A percentile compares a stretch with the other conserved stretches of the same genome.
phyloP scores from a whole-genome alignment of 2,888 invertebrate genomes.

The Pediacus dermestoides region DNA sequence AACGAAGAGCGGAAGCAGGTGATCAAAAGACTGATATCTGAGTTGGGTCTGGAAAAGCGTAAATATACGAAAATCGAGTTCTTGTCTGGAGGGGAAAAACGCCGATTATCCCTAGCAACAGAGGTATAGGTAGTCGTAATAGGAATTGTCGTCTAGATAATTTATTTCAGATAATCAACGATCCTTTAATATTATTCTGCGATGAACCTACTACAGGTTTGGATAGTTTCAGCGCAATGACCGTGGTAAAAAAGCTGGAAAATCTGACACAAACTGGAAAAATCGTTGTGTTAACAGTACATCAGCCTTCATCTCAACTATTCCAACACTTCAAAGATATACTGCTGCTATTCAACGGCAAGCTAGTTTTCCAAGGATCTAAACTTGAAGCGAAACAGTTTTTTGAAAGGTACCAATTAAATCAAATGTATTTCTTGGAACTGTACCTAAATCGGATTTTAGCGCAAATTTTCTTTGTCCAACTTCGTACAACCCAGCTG shows the following conservation, averaged over 20 bases:
- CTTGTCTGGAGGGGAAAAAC: slow-evolving; percentile 87
- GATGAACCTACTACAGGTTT: slow-evolving; percentile 93
- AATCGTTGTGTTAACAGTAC: slow-evolving; percentile 82
- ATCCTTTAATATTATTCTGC: slow-evolving; percentile 86
- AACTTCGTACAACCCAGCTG: slow-evolving; percentile 77
- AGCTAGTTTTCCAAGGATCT: slow-evolving; percentile 74
- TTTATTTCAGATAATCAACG: slow-evolving; percentile 67
- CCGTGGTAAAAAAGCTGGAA: slow-evolving; percentile 69
- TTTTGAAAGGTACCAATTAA: slow-evolving; percentile 31
- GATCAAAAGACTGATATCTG: slow-evolving; percentile 55
- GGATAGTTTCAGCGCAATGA: slow-evolving; percentile 84
- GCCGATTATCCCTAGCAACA: slow-evolving; percentile 80
- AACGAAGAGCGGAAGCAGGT: slow-evolving; percentile 42
- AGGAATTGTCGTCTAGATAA: slow-evolving; percentile 3
- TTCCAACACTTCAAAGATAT: slow-evolving; percentile 80
- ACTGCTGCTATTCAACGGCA: slow-evolving; percentile 72
- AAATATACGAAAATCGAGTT: slow-evolving; percentile 67
- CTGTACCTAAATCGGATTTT: slow-evolving; percentile 12
- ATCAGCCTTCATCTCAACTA: slow-evolving; percentile 85
- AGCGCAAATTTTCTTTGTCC: slow-evolving; percentile 64
- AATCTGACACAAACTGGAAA: slow-evolving; percentile 66
- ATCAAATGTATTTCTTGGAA: not conserved
- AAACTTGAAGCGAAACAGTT: slow-evolving; percentile 61
- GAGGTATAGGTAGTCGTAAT: slow-evolving; percentile 24
- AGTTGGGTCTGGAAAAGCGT: slow-evolving; percentile 71